Evolutionary conservation across 2,888 invertebrate genomes (phyloP), one percentile per base, ranked within the genome.

Genomic region (Camponotus fellah): DNA sequence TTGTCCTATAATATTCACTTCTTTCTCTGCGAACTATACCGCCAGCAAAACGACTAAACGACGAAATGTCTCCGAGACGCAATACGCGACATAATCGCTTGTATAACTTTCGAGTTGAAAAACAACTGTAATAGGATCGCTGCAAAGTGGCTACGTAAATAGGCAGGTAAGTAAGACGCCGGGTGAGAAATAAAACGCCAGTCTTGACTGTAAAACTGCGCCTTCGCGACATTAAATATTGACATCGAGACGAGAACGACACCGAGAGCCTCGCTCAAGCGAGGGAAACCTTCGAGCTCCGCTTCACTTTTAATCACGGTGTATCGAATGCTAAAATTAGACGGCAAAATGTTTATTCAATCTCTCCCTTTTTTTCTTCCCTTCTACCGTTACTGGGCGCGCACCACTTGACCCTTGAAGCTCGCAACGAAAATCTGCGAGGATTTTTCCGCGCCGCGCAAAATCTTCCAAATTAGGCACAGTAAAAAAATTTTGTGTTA

Each of bases 401-500:
- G 0, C 26, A 17, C 8, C 10, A 21, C 32, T 37, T 14, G 10
- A 1, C 5, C 40, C n/a, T 26, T 26, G 1, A 43, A 74, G 12
- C 17, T 53, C 8, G 2, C 14, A 34, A 14, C 46, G n/a, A 60
- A 43, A 72, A 62, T 74, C 26, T 53, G n/a, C 10, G 2, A 17
- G 17, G 37, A 0, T 21, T 40, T n/a, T 14, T n/a, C 26, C 1
- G 26, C 49, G 6, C 2, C 62, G 37, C 34, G 43, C 58, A 43
- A 72, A 37, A 46, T 37, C 68, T 37, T 66, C 32, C 58, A 58
- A 86, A 84, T 83, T 85, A 79, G 66, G 82, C n/a, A n/a, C n/a
- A n/a, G n/a, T n/a, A n/a, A n/a, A n/a, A n/a, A n/a, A n/a, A n/a
- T n/a, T n/a, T n/a, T n/a, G n/a, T n/a, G n/a, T n/a, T n/a, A n/a